Percentiles rank a stretch among this genome's conserved stretches.
These are phyloP conservation scores for Cantharis lateralis DNA, from an alignment of 2,888 invertebrate species.

Conservation along the genomic window DNA sequence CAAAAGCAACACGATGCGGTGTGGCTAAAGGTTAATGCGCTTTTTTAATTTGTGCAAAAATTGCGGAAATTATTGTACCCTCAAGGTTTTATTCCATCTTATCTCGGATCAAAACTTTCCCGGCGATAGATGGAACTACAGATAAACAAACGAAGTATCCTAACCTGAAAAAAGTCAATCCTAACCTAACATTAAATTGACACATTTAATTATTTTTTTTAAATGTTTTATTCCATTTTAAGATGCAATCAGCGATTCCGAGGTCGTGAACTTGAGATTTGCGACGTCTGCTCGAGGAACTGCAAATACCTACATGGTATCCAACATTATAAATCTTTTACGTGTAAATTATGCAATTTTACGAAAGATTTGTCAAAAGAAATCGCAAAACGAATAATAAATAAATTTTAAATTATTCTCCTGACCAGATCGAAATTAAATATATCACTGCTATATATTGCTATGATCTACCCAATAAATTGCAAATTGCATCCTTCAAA, in stretches of 20 bases:
- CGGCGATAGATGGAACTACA: not conserved
- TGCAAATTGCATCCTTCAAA: too few relatives aligned
- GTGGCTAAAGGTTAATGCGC: not conserved
- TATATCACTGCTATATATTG: too few relatives aligned
- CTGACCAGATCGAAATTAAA: too few relatives aligned
- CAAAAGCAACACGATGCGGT: not conserved
- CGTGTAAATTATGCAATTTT: not conserved
- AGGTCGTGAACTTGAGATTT: not conserved
- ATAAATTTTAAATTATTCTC: too few relatives aligned
- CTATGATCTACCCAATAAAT: too few relatives aligned
- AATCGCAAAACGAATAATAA: too few relatives aligned
- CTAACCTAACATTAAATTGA: not conserved
- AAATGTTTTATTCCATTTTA: not conserved
- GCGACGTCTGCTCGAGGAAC: not conserved
- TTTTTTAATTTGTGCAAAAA: not conserved
- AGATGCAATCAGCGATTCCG: not conserved
- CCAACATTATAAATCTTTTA: not conserved
- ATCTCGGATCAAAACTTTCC: not conserved
- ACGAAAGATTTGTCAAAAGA: not conserved
- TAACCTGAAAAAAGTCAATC: not conserved
- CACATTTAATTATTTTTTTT: not conserved
- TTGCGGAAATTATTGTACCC: not conserved
- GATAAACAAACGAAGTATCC: too few relatives aligned
- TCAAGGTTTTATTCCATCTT: not conserved
- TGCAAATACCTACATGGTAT: not conserved